Percentiles rank a stretch among this genome's conserved stretches.
Evolutionary conservation across 2,113 vertebrate species (phyloP).

Genomic region (Polyodon spathula): DNA sequence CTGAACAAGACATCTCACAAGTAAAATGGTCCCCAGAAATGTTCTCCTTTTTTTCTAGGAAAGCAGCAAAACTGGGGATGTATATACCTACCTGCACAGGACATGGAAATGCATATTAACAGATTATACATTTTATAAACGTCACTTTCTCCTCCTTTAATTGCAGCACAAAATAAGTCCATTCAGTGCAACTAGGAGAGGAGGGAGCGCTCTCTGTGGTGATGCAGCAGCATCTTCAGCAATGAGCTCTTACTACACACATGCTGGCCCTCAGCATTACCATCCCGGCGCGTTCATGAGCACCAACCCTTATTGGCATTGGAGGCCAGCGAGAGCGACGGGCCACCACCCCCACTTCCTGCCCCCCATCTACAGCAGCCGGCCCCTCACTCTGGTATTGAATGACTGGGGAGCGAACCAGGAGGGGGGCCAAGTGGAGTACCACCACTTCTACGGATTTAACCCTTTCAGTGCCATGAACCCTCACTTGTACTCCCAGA

Average conservation of each 20-base stretch:
- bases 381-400: slow-evolving; percentile 23
- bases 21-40: too few species aligned
- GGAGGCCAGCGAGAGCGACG: background rate
- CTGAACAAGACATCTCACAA: too few species aligned
- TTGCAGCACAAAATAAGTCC: too few species aligned
- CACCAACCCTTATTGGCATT: slow-evolving; percentile 17
- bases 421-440: slow-evolving; percentile 31
- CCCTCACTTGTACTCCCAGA: slow-evolving; percentile 25
- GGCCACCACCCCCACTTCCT: slow-evolving; percentile 26
- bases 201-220: too few species aligned
- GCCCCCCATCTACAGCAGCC: slow-evolving; percentile 43
- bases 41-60: too few species aligned
- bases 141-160: too few species aligned
- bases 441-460: slow-evolving; percentile 41
- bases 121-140: too few species aligned
- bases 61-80: too few species aligned
- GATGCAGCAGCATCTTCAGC: too few species aligned
- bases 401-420: slow-evolving; percentile 13
- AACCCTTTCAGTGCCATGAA: slow-evolving; percentile 18
- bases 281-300: slow-evolving; percentile 22
- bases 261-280: slow-evolving; percentile 19
- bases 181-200: too few species aligned
- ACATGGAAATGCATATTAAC: too few species aligned
- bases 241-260: background rate
- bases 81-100: too few species aligned